A percentile compares a stretch with the other conserved stretches of the same genome.
phyloP scores from a whole-genome alignment of 1,140 invertebrate species.

The Calephelis virginiensis region DNA sequence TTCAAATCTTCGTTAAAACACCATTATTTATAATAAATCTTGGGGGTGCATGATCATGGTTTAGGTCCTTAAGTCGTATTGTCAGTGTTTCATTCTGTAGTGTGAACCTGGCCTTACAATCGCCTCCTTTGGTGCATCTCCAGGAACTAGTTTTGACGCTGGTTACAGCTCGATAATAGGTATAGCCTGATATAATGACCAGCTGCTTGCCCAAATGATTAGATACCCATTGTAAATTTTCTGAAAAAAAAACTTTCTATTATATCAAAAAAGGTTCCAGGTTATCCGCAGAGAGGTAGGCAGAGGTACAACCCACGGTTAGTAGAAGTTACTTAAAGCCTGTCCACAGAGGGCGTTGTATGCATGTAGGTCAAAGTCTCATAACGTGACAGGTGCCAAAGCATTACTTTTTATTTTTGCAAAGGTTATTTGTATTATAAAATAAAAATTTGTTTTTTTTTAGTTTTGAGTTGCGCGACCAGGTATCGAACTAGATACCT shows the following conservation, averaged over 20 bases:
- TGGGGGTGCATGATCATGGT: conserved; percentile 25
- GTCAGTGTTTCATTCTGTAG: not conserved
- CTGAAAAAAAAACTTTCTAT: conserved; percentile 24
- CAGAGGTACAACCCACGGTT: too few relatives aligned
- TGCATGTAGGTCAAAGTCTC: too few relatives aligned
- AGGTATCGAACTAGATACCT: too few relatives aligned
- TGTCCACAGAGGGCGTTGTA: too few relatives aligned
- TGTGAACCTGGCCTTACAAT: conserved; percentile 36
- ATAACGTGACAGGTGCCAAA: too few relatives aligned
- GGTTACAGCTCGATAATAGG: conserved; percentile 33
- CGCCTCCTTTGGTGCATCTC: conserved; percentile 34
- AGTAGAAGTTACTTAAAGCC: too few relatives aligned
- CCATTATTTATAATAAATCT: conserved; percentile 26
- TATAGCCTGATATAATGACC: conserved; percentile 36
- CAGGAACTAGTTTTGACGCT: conserved; percentile 26
- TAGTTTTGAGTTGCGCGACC: too few relatives aligned
- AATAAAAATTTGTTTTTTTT: too few relatives aligned
- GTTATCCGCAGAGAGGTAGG: too few relatives aligned
- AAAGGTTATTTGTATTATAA: too few relatives aligned
- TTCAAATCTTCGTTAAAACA: conserved; percentile 23
- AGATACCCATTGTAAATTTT: conserved; percentile 29
- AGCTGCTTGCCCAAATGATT: conserved; percentile 32
- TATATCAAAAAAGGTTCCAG: too few relatives aligned
- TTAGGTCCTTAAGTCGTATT: conserved; percentile 16
- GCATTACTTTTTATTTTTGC: too few relatives aligned